These are phyloP conservation scores for Colostygia pectinataria DNA, from an alignment of 2,888 invertebrate genomes.

Conservation along the genomic window DNA sequence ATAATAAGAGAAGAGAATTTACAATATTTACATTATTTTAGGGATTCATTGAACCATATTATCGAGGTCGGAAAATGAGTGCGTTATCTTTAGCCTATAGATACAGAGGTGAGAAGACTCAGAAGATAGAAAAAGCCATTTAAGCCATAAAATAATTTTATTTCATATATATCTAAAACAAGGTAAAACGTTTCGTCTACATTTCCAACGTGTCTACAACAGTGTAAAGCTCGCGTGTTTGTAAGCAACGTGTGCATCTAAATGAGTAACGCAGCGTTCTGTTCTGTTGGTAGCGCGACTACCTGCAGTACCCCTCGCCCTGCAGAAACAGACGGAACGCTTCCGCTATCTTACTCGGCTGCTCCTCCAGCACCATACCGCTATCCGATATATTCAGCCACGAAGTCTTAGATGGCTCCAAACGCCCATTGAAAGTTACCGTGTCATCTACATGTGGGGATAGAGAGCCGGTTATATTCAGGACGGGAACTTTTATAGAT, in stretches of 20 bases:
- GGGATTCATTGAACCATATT: no score
- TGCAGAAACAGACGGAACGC: slow-evolving; percentile 98
- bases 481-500: slow-evolving; percentile 91
- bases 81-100: slow-evolving; percentile 4
- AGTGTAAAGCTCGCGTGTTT: slow-evolving; percentile 78
- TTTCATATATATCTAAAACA: slow-evolving; percentile 75
- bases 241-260: slow-evolving; percentile 76
- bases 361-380: slow-evolving; percentile 99
- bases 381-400: slow-evolving; percentile 99
- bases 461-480: slow-evolving; percentile 96
- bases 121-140: slow-evolving; percentile 37
- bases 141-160: slow-evolving; percentile 78
- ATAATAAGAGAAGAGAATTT: slow-evolving; percentile 13
- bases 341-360: slow-evolving; percentile 98
- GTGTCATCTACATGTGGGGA: slow-evolving; percentile 99
- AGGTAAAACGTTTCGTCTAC: slow-evolving; percentile 72
- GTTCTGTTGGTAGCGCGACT: slow-evolving; percentile 53
- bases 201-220: slow-evolving; percentile 73
- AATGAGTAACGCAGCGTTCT: slow-evolving; percentile 62
- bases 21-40: slow-evolving; percentile 8
- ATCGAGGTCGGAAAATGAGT: neutral
- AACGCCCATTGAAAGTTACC: slow-evolving; percentile 96
- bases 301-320: slow-evolving; percentile 97
- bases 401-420: slow-evolving; percentile 97
- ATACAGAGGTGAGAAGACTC: slow-evolving; percentile 10